phyloP scores from a whole-genome alignment of 2,797 vertebrate genomes.

The Emys orbicularis region DNA sequence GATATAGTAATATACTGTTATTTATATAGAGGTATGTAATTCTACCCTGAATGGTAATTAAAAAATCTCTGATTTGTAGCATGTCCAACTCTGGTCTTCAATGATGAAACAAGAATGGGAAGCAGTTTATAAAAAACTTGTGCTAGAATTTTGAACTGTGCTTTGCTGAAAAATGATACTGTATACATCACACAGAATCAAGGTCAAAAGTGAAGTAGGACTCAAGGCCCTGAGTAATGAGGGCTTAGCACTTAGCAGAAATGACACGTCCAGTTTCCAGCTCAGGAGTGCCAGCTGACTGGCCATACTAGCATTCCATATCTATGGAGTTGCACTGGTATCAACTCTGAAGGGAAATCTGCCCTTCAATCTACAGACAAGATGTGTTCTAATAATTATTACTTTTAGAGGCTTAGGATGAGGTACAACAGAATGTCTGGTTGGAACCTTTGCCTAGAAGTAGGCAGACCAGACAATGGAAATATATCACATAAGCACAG shows the following conservation, averaged over 20 bases:
- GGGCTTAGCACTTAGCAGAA: constrained; percentile 73
- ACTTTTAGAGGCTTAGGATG: constrained; percentile 42
- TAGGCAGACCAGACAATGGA: not conserved
- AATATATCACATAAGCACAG: constrained; percentile 22
- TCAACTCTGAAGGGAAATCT: constrained; percentile 66
- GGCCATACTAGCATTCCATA: constrained; percentile 67
- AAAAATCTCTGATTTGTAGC: constrained; percentile 63
- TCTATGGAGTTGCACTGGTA: constrained; percentile 32
- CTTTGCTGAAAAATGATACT: constrained; percentile 65
- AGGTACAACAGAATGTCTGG: constrained; percentile 41
- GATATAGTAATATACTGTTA: constrained; percentile 44
- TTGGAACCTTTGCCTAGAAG: constrained; percentile 27
- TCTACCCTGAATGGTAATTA: not conserved
- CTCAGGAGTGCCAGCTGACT: constrained; percentile 73
- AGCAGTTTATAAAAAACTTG: constrained; percentile 65
- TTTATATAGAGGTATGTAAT: constrained; percentile 56
- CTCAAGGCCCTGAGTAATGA: constrained; percentile 60
- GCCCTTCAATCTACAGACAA: constrained; percentile 65
- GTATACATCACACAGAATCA: constrained; percentile 65
- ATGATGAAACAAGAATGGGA: constrained; percentile 62
- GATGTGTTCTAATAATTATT: constrained; percentile 63
- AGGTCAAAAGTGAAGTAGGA: constrained; percentile 74
- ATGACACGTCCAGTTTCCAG: constrained; percentile 69
- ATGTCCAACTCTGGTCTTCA: not conserved
- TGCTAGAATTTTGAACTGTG: constrained; percentile 35